phyloP scores from a whole-genome alignment of 2,888 invertebrate genomes.

The Schrankia costaestrigalis region DNA sequence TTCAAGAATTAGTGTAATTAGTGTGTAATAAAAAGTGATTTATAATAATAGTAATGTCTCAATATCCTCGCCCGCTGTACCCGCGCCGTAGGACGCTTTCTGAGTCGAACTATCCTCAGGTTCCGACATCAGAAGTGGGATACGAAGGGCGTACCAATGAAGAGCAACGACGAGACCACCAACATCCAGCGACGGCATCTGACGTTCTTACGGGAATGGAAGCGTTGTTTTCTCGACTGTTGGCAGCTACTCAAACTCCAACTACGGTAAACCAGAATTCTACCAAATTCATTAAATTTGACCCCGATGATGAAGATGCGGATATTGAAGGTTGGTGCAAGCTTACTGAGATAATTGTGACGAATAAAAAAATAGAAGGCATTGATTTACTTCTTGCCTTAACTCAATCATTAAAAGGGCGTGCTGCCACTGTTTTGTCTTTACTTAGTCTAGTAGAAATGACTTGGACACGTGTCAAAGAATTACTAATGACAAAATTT shows the following conservation, averaged over 20 bases:
- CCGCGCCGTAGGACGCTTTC: no score
- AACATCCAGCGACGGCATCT: neutral
- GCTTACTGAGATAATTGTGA: constrained; percentile 3
- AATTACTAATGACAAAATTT: constrained; percentile 17
- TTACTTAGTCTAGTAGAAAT: constrained; percentile 14
- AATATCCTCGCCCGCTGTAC: no score
- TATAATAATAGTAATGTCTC: no score
- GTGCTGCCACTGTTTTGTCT: constrained; percentile 24
- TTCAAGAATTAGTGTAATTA: no score
- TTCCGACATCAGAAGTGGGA: constrained; percentile 3
- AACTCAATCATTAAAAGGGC: constrained; percentile 23
- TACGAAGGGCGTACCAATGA: neutral
- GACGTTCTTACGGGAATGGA: neutral
- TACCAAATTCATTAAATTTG: neutral
- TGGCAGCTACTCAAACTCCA: neutral
- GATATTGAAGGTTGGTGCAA: constrained; percentile 10
- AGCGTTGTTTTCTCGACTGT: neutral
- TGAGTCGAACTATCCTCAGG: no score
- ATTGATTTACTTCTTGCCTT: constrained; percentile 23
- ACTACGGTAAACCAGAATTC: neutral
- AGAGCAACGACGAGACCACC: neutral
- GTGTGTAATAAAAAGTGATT: no score
- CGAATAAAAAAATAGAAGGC: constrained; percentile 2
- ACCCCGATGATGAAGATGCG: constrained; percentile 5
- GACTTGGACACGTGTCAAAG: constrained; percentile 6